A percentile compares a stretch with the other conserved stretches of the same genome.
Evolutionary conservation across 2,888 invertebrate species (phyloP).

Genomic region (Netelia melanura): DNA sequence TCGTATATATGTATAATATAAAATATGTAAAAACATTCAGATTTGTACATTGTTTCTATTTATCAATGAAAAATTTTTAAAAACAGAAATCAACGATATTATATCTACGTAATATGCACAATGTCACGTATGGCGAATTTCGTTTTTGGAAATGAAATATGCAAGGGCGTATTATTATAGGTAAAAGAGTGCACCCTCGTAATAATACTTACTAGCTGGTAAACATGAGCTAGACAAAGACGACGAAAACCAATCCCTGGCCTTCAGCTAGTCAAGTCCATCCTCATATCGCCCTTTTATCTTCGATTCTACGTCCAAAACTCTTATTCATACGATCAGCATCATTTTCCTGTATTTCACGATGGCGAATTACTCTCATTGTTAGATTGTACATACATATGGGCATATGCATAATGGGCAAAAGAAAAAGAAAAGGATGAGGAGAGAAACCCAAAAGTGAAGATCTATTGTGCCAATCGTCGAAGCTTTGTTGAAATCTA

Average conservation of each 20-base stretch:
- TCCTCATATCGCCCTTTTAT: constrained; percentile 40
- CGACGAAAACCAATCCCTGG: constrained; percentile 48
- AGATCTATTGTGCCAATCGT: constrained; percentile 56
- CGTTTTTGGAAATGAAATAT: background rate
- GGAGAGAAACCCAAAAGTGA: constrained; percentile 6
- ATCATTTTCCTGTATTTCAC: constrained; percentile 48
- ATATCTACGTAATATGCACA: background rate
- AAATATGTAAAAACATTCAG: no score
- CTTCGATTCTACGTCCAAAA: constrained; percentile 48
- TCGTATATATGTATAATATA: no score
- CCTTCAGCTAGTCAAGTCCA: constrained; percentile 46
- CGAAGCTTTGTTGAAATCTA: constrained; percentile 22
- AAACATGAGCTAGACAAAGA: constrained; percentile 44
- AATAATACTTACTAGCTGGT: constrained; percentile 82
- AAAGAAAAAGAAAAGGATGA: background rate
- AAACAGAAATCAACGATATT: no score
- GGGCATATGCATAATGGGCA: background rate
- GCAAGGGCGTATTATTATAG: background rate
- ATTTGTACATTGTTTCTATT: no score
- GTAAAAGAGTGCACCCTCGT: constrained; percentile 78
- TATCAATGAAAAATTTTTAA: no score
- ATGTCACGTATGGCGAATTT: background rate
- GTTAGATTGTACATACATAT: background rate
- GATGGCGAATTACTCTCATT: constrained; percentile 24
- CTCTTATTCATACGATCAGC: constrained; percentile 16